phyloP scores from a whole-genome alignment of 2,113 vertebrate species.

The Rhea americana region DNA sequence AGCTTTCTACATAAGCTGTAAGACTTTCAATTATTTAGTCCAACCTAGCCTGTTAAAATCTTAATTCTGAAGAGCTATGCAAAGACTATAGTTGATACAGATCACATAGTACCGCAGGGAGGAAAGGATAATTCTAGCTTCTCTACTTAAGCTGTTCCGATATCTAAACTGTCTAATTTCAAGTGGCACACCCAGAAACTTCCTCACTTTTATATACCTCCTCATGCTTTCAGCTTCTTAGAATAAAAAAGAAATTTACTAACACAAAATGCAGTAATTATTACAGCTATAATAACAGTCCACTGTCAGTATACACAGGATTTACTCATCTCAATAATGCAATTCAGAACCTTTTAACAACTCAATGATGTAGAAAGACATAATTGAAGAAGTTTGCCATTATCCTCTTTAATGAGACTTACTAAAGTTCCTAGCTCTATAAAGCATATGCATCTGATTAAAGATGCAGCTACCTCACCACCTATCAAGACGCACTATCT shows the following conservation, averaged over 20 bases:
- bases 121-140: neutral
- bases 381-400: neutral
- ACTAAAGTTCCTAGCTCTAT: neutral
- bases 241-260: neutral
- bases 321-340: neutral
- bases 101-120: neutral
- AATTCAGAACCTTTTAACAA: neutral
- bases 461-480: neutral
- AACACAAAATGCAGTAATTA: neutral
- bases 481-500: neutral
- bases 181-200: neutral
- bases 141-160: neutral
- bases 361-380: neutral
- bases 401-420: neutral
- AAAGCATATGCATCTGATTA: neutral
- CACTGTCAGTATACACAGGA: neutral
- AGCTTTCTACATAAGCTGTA: neutral
- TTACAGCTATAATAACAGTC: neutral
- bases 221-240: neutral
- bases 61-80: neutral
- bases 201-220: neutral
- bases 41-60: neutral
- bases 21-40: constrained; percentile 6
- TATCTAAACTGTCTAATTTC: neutral
- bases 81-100: neutral